Evolutionary conservation across 1,140 invertebrate genomes (phyloP).

Genomic region (Halictus rubicundus): DNA sequence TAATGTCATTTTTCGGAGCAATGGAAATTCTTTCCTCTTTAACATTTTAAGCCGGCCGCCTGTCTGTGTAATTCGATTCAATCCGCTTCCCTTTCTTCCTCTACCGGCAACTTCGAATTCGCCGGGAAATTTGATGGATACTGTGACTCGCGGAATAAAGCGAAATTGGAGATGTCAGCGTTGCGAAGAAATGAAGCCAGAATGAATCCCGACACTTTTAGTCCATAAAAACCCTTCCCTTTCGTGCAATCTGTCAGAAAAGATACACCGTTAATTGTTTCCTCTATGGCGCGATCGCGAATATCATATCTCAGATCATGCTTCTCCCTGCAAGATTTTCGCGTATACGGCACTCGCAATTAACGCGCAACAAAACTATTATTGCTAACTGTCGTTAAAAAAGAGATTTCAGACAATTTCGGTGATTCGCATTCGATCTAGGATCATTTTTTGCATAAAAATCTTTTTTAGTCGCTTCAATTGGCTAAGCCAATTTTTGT

Average conservation of each 20-base stretch:
- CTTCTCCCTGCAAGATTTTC: too few species aligned
- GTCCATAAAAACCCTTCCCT: not conserved
- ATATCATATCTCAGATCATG: too few species aligned
- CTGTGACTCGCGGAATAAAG: conserved; percentile 3
- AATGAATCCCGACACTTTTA: conserved; percentile 1
- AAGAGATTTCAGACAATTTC: too few species aligned
- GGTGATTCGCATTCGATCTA: too few species aligned
- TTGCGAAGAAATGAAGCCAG: not conserved
- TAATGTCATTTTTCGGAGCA: conserved; percentile 52
- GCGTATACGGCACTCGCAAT: too few species aligned
- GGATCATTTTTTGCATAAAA: too few species aligned
- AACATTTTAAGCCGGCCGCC: conserved; percentile 52
- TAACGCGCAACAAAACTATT: too few species aligned
- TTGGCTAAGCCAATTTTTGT: too few species aligned
- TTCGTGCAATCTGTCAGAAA: not conserved
- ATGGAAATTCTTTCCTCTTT: conserved; percentile 56
- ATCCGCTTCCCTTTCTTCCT: conserved; percentile 42
- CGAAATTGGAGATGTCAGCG: conserved; percentile 28
- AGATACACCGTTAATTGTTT: too few species aligned
- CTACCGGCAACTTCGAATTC: conserved; percentile 21
- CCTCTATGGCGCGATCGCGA: too few species aligned
- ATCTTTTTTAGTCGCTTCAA: too few species aligned
- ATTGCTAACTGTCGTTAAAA: too few species aligned
- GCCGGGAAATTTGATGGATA: conserved; percentile 32
- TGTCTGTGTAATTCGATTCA: conserved; percentile 57